Evolutionary conservation across 2,113 vertebrate genomes (phyloP), one percentile per base, ranked within the genome.

Genomic region (Electrona antarctica): DNA sequence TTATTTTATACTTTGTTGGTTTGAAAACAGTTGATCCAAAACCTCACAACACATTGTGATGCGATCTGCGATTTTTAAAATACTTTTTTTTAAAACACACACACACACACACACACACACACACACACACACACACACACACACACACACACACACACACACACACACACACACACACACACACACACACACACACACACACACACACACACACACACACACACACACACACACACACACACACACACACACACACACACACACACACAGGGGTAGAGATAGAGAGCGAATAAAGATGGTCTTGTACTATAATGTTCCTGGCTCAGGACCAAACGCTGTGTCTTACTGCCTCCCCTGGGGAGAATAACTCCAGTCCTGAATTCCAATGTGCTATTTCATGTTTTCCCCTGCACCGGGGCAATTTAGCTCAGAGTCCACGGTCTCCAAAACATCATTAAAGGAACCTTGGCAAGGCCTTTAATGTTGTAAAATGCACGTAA

Each of bases 301-400:
- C 67, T 69, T 73, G 62, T 61, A 76, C 57, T 51, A 61, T 47
- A 8, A 50, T 4, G 66, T 58, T 80, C 55, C 79, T 87, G 87
- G 87, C 79, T 77, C 54, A 15, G 54, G 51, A 82, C 85, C 82
- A 86, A 78, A 77, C 65, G 10, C 62, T 6, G 59, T 73, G 64
- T 69, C 79, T 60, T 73, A 64, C 62, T 64, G 56, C 62, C 83
- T 76, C 79, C 83, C 78, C 60, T 41, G 64, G 76, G 79, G 79
- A 81, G 74, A 71, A 65, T 67, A 58, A 83, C 85, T 86, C 80
- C 77, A 83, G 82, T 78, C 82, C 72, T 67, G 72, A 83, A 88
- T 89, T 86, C 84, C 82, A 85, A 69, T 83, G 74, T 75, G 80
- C 67, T 78, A 78, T 85, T 85, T 86, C 57, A 74, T 82, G 76